These are phyloP conservation scores for Ascaphus truei DNA, from an alignment of 2,113 vertebrate genomes.

Conservation along the genomic window DNA sequence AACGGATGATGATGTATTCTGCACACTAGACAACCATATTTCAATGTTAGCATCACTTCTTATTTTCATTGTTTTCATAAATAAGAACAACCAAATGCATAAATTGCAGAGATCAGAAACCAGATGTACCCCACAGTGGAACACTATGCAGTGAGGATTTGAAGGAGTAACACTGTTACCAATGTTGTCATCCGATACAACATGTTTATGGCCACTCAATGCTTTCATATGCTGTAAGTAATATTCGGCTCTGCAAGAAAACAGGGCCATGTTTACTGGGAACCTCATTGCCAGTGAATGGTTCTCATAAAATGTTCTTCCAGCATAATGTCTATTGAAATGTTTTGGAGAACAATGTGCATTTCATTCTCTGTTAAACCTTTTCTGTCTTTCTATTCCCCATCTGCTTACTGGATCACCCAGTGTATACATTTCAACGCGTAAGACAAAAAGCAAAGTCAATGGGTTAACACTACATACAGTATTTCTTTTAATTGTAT, in stretches of 20 bases:
- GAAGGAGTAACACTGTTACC: not conserved
- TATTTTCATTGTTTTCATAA: not conserved
- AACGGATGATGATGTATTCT: not conserved
- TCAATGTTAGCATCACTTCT: slow-evolving; percentile 15
- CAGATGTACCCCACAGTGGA: not conserved
- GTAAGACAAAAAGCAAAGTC: too few relatives aligned
- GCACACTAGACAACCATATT: not conserved
- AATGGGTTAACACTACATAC: too few relatives aligned
- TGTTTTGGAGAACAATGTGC: not conserved
- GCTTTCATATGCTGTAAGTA: not conserved
- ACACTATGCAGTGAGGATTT: not conserved
- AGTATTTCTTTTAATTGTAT: too few relatives aligned
- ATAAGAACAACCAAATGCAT: not conserved
- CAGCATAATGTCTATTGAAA: not conserved
- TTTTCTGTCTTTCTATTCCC: too few relatives aligned
- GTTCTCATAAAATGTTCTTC: not conserved
- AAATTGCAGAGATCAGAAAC: not conserved
- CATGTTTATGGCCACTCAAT: not conserved
- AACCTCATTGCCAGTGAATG: not conserved
- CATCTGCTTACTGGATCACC: too few relatives aligned
- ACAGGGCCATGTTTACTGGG: not conserved
- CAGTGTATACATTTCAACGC: too few relatives aligned
- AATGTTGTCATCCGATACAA: not conserved
- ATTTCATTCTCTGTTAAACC: not conserved
- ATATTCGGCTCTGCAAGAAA: not conserved